These are phyloP conservation scores for Eriocheir sinensis DNA, from an alignment of 1,140 invertebrate genomes.

Conservation along the genomic window DNA sequence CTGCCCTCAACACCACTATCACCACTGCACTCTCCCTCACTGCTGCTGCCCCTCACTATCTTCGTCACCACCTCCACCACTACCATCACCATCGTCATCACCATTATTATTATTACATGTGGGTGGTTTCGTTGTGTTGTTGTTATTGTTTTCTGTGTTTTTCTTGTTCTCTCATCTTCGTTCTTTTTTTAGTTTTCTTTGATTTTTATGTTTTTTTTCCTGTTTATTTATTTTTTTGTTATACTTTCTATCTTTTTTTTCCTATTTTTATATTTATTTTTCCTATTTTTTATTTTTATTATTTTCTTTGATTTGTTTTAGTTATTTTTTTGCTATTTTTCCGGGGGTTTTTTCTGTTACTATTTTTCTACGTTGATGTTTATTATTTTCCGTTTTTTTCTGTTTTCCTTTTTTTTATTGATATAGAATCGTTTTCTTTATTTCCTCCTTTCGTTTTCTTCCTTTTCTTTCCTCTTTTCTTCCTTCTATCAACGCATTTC, in stretches of 20 bases:
- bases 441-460: no score
- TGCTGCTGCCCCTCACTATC: not conserved
- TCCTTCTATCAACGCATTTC: no score
- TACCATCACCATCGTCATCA: not conserved
- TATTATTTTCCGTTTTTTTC: no score
- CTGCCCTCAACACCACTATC: no score
- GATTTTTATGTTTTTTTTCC: not conserved
- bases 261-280: not conserved
- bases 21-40: not conserved
- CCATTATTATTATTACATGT: no score
- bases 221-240: not conserved
- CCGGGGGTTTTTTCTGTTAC: no score
- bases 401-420: not conserved
- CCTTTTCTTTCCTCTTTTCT: no score
- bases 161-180: not conserved
- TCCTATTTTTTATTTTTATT: not conserved
- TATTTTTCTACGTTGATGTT: no score
- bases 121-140: no score
- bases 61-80: not conserved
- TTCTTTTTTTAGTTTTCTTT: not conserved
- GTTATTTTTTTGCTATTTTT: not conserved
- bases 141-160: not conserved
- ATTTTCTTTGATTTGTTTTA: not conserved
- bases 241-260: not conserved
- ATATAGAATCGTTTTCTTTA: no score